Percentiles rank a stretch among this genome's conserved stretches.
phyloP scores from a whole-genome alignment of 2,888 invertebrate species.

The Acleris cristana region DNA sequence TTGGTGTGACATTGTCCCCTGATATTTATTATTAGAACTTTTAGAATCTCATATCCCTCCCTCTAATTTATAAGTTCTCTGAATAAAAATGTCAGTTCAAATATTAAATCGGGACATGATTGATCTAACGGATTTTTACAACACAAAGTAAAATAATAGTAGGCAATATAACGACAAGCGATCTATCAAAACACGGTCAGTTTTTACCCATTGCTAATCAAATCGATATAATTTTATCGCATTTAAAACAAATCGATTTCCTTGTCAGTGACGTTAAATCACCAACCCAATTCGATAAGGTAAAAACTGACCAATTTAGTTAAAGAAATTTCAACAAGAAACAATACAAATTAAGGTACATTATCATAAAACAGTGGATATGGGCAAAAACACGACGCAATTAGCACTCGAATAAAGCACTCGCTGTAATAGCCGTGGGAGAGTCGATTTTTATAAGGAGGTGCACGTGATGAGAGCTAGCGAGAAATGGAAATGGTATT shows the following conservation, averaged over 20 bases:
- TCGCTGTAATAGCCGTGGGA: slow-evolving; percentile 76
- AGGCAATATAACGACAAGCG: not conserved
- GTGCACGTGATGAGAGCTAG: slow-evolving; percentile 47
- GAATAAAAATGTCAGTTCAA: no score
- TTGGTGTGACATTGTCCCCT: no score
- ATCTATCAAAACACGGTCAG: slow-evolving; percentile 16
- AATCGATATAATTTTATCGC: slow-evolving; percentile 61
- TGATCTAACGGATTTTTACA: not conserved
- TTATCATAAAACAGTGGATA: slow-evolving; percentile 18
- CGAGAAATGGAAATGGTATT: slow-evolving; percentile 34
- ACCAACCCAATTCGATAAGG: not conserved
- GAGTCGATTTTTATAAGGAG: slow-evolving; percentile 47
- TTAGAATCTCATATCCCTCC: no score
- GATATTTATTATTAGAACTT: no score
- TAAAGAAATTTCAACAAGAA: slow-evolving; percentile 7
- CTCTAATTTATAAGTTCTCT: no score
- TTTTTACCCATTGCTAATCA: slow-evolving; percentile 28
- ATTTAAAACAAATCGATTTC: slow-evolving; percentile 76
- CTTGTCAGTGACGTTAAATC: slow-evolving; percentile 47
- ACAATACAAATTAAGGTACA: slow-evolving; percentile 10
- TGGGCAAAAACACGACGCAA: slow-evolving; percentile 72
- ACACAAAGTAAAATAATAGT: not conserved
- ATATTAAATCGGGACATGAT: not conserved
- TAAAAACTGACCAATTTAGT: not conserved
- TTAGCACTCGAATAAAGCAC: slow-evolving; percentile 75